Evolutionary conservation across 1,140 invertebrate genomes (phyloP), one percentile per base, ranked within the genome.

Genomic region (Agrilus planipennis): DNA sequence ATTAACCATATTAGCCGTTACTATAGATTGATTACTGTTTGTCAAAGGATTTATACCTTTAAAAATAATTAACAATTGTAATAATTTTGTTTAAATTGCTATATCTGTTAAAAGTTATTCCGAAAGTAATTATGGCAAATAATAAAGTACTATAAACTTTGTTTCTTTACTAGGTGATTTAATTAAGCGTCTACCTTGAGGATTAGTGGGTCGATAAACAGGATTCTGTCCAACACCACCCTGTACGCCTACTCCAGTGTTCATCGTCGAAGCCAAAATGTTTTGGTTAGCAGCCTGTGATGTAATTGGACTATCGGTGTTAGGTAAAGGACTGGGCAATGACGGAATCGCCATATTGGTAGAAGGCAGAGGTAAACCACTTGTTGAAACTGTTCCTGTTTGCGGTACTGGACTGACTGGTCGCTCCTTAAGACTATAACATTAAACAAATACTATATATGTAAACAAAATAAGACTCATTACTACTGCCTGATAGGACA

Each of bases 371-470:
- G 30, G 25, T 17, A 44, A 22, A 21, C 39, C 42, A 36, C 45
- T 51, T 23, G 32, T 63, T 0, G 56, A 57, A 4, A 59, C 47
- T 18, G 37, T 63, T 4, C 54, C 55, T 4, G 53, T 47, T 44
- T 68, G 54, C 44, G 69, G 69, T 19, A 69, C 72, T 2, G 84
- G 84, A 60, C 81, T 87, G 0, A 84, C 70, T 1, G 84, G 80
- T 23, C 83, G 66, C 56, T 89, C 85, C 55, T 87, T 86, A n/a
- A 87, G 61, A 52, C 79, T 82, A 65, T 43, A 42, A 45, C 27
- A 65, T 55, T 14, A 22, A 7, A n/a, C n/a, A n/a, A n/a, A n/a
- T n/a, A n/a, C n/a, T n/a, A n/a, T n/a, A n/a, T n/a, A n/a, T n/a
- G n/a, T n/a, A n/a, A n/a, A n/a, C n/a, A n/a, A n/a, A n/a, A n/a